Evolutionary conservation across 2,888 invertebrate species (phyloP), one percentile per base, ranked within the genome.

Genomic region (Philereme transversata): DNA sequence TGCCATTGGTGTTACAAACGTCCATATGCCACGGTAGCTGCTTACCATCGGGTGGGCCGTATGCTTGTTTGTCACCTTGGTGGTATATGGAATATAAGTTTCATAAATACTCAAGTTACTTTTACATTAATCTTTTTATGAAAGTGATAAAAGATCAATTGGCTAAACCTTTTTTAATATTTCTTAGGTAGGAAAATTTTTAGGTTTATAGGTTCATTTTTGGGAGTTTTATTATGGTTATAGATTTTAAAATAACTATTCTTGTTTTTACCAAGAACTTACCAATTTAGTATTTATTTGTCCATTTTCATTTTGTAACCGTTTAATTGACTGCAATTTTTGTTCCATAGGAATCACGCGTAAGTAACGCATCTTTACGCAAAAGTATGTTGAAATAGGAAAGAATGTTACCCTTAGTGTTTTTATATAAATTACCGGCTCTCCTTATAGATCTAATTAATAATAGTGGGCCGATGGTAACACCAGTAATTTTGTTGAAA

Each of bases 271-370:
- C 22, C 22, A 22, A 22, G 22, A 22, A 10, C 41, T 8, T 36
- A 60, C 51, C n/a, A 40, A 45, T 50, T 57, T 57, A 11, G 8
- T 48, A 62, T 69, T 62, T 47, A 34, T 68, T 73, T 71, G 62
- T 74, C 73, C 72, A 56, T 50, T 65, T 62, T 55, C 47, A 69
- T 71, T 78, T 77, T 61, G 66, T 53, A 73, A 80, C 81, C 73
- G 71, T 78, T 81, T 78, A 71, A 82, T 82, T 90, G 88, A 90
- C 73, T 71, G 73, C 62, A 48, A 76, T 87, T 82, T 92, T 91
- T 92, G 87, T 90, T 88, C 79, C 90, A 89, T 92, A 93, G 93
- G 93, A 92, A 92, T 87, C 92, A 92, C 89, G 93, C 92, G 93
- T 93, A 88, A 93, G 93, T 93, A 83, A 82, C 78, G 76, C 76